Evolutionary conservation across 2,797 vertebrate genomes (phyloP).

Genomic region (Potorous gilbertii): DNA sequence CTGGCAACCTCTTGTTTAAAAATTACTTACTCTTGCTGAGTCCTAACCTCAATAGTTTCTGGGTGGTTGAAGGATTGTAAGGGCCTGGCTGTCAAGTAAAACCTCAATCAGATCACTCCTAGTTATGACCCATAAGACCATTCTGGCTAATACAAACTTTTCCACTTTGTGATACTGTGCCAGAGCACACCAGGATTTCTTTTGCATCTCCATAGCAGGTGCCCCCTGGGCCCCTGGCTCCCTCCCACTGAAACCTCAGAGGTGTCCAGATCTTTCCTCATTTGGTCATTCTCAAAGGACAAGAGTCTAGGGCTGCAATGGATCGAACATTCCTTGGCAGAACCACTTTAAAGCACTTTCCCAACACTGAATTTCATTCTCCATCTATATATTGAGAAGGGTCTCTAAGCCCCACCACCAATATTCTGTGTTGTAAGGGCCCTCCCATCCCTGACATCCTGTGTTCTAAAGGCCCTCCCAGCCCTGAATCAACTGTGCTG

Average conservation of each 20-base stretch:
- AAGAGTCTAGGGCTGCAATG: neutral
- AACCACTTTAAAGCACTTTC: neutral
- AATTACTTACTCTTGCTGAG: neutral
- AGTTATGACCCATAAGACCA: neutral
- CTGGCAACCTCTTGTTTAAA: neutral
- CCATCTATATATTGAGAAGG: neutral
- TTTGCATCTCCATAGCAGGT: neutral
- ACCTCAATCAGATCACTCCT: neutral
- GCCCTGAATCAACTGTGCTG: too few species aligned
- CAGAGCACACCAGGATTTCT: neutral
- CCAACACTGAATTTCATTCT: neutral
- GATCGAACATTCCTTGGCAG: neutral
- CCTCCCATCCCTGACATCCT: too few species aligned
- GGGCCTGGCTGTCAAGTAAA: neutral
- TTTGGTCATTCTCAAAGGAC: neutral
- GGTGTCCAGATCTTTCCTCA: neutral
- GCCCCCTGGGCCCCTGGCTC: neutral
- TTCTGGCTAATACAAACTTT: neutral
- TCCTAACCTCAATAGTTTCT: neutral
- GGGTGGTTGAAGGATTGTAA: neutral
- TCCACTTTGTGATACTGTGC: neutral
- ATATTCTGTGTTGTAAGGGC: neutral
- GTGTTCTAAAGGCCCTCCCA: too few species aligned
- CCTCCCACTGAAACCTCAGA: neutral
- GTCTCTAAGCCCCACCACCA: neutral